Evolutionary conservation across 2,888 invertebrate genomes (phyloP), one percentile per base, ranked within the genome.

Genomic region (Malacosoma neustria): DNA sequence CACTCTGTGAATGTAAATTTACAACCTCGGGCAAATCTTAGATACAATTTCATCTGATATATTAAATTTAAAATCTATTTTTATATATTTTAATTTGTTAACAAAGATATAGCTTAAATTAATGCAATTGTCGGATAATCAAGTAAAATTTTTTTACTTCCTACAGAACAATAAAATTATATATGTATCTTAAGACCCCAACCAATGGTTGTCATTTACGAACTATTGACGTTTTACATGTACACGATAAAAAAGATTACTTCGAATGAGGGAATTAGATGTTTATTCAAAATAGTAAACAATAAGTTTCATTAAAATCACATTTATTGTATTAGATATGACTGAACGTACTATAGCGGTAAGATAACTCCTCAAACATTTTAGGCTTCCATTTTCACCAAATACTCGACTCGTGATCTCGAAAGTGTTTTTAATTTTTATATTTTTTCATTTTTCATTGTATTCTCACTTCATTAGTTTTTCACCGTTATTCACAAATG

Each of bases 341-440:
- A 55, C 71, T 37, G 81, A 81, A 39, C 70, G 80, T 52, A 57
- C 72, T 13, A 80, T 80, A 53, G 75, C 81, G 45, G 81, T 81
- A 60, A 70, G 79, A 69, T 33, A 11, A 14, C 22, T 13, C 14
- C 4, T 13, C 3, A n/a, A 29, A 29, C 12, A 29, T 7, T 3
- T 2, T 12, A 30, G 29, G 32, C n/a, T n/a, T 31, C n/a, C n/a
- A n/a, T n/a, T n/a, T n/a, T 22, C 22, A 7, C 7, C 22, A 9
- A 7, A 22, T 7, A 22, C 6, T 22, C 22, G 5, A 6, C 5
- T 22, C 22, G 22, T 7, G n/a, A n/a, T n/a, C n/a, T n/a, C n/a
- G n/a, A n/a, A n/a, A n/a, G n/a, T n/a, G n/a, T n/a, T n/a, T n/a
- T 22, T 22, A 22, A 2, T 5, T 22, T 22, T 22, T 22, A 9